These are phyloP conservation scores for Acrossocheilus wenchowensis DNA, from an alignment of 2,797 vertebrate species.

Conservation along the genomic window DNA sequence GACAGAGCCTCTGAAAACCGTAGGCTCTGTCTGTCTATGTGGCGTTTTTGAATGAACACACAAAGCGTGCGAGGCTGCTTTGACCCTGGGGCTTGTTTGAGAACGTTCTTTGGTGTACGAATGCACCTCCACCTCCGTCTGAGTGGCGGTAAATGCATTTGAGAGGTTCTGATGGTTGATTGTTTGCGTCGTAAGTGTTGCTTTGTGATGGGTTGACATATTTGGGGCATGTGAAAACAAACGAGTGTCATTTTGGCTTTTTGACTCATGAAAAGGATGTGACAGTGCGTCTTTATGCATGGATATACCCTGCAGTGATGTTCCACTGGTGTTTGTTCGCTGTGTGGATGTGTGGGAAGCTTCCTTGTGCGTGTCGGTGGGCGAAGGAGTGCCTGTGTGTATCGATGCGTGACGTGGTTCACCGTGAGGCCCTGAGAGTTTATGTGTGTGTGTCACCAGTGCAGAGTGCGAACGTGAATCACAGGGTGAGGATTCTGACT, in stretches of 20 bases:
- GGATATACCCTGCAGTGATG: constrained; percentile 35
- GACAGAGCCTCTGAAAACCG: constrained; percentile 20
- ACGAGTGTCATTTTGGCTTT: constrained; percentile 37
- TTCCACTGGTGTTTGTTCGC: constrained; percentile 38
- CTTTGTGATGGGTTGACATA: constrained; percentile 59
- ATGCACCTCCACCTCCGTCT: constrained; percentile 44
- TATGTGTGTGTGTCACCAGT: constrained; percentile 26
- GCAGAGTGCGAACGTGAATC: constrained; percentile 37
- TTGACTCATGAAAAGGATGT: constrained; percentile 27
- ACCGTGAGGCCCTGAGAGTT: constrained; percentile 9
- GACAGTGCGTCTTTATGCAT: constrained; percentile 27
- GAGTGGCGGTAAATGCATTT: constrained; percentile 42
- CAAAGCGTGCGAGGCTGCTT: neutral
- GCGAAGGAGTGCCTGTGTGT: neutral
- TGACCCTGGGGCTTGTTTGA: constrained; percentile 27
- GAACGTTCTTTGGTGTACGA: constrained; percentile 19
- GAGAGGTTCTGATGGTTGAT: constrained; percentile 41
- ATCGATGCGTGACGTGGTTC: constrained; percentile 18
- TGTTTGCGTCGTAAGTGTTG: constrained; percentile 40
- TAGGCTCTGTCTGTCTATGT: constrained; percentile 23
- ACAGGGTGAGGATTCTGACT: constrained; percentile 43
- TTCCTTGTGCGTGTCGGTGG: neutral
- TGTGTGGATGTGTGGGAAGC: constrained; percentile 39
- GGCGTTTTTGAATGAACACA: constrained; percentile 19
- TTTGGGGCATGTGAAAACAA: constrained; percentile 53